phyloP scores from a whole-genome alignment of 2,113 vertebrate species.

The Austrofundulus limnaeus region DNA sequence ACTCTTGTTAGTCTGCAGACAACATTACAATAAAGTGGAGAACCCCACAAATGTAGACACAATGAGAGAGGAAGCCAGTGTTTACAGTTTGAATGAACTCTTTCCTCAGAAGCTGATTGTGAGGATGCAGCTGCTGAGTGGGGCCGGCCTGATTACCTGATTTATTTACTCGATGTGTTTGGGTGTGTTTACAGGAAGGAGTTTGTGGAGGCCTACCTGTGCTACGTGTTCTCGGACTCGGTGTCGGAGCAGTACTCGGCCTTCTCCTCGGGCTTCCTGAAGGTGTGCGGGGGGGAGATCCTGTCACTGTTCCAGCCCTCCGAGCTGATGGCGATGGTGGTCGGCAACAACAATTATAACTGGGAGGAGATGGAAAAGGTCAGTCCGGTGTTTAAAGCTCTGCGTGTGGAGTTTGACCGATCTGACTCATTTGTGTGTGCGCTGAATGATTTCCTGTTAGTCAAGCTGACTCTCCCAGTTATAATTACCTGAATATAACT shows the following conservation, averaged over 20 bases:
- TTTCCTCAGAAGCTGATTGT: constrained; percentile 9
- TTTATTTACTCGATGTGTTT: neutral
- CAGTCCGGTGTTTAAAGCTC: constrained; percentile 37
- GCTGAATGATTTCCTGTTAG: too few species aligned
- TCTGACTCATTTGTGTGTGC: neutral
- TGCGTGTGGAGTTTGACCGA: neutral
- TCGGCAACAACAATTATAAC: constrained; percentile 96
- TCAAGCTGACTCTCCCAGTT: too few species aligned
- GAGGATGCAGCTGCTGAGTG: constrained; percentile 23
- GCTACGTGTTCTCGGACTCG: constrained; percentile 89
- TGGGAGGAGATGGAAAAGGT: constrained; percentile 98
- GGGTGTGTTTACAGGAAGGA: constrained; percentile 83
- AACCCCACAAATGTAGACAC: neutral
- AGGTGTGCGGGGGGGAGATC: constrained; percentile 96
- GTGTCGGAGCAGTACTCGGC: constrained; percentile 89
- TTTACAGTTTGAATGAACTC: constrained; percentile 23
- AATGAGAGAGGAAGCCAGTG: constrained; percentile 21
- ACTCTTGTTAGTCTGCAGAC: neutral
- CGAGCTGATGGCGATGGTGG: constrained; percentile 97
- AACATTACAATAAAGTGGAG: neutral
- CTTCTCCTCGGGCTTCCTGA: constrained; percentile 93
- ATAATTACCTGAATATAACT: too few species aligned
- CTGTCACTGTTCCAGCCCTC: constrained; percentile 95
- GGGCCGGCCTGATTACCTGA: neutral
- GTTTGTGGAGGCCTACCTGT: constrained; percentile 92